Evolutionary conservation across 2,888 invertebrate genomes (phyloP), one percentile per base, ranked within the genome.

Genomic region (Aphodius sticticus): DNA sequence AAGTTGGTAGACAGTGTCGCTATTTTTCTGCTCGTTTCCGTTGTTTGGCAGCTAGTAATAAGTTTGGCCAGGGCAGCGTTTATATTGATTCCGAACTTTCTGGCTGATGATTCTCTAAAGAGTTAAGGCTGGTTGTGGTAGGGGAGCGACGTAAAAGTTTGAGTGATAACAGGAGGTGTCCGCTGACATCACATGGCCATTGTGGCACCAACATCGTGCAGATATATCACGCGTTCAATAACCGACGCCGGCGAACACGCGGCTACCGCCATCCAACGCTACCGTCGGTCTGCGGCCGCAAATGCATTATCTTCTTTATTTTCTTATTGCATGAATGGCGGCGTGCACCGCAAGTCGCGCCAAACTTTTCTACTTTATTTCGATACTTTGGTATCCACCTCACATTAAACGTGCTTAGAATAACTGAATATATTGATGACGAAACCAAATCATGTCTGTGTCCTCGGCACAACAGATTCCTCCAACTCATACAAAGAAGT

Each of bases 41-140:
- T 53, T 53, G 53, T 53, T 71, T 76, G 80, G 75, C 53, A 15
- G 76, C 71, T 72, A 37, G 80, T 82, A 81, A 81, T 81, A 79
- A 82, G 80, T 81, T 82, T 77, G 75, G 78, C 75, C 77, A 38
- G 70, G 76, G 78, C n/a, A n/a, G 79, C 82, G 83, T 84, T 84
- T 84, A 86, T 88, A 88, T 88, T 87, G 88, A 88, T 88, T 88
- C 84, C 85, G 85, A 88, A 88, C 85, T 88, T 88, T 88, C 84
- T 86, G 84, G 84, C 86, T 88, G 87, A 88, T 88, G 88, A 86
- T 87, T 87, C 87, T 87, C 87, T 86, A 87, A 88, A 88, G 88
- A 87, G 87, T 87, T 87, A 87, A 87, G 87, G 86, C 87, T 86
- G 53, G 53, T 12, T 53, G 53, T 5, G 53, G 7, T 12, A 7